These are phyloP conservation scores for Heliothis peltigera DNA, from an alignment of 2,888 invertebrate species.

Conservation along the genomic window DNA sequence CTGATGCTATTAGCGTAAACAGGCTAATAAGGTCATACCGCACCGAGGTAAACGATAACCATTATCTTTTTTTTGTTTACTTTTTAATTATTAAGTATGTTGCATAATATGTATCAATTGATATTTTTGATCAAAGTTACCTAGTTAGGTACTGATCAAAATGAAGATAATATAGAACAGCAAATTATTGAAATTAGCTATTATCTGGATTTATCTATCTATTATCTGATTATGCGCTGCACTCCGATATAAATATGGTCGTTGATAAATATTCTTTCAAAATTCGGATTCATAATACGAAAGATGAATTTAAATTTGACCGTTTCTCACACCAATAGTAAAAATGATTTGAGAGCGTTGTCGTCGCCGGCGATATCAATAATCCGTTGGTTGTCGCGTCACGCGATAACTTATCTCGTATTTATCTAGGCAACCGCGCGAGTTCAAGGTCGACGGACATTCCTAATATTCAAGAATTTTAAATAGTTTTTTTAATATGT, in stretches of 20 bases:
- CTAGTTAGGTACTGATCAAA: too few relatives aligned
- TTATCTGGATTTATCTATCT: not conserved
- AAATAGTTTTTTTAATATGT: conserved; percentile 35
- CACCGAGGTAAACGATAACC: not conserved
- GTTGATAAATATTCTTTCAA: conserved; percentile 9
- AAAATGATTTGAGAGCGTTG: conserved; percentile 23
- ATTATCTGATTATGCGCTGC: not conserved
- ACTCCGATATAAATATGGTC: conserved; percentile 1
- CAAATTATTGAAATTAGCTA: too few relatives aligned
- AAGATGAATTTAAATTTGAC: conserved; percentile 13
- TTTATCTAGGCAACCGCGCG: conserved; percentile 51
- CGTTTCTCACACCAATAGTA: too few relatives aligned
- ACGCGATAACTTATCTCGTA: conserved; percentile 57
- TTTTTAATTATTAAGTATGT: not conserved
- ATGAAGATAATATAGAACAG: too few relatives aligned
- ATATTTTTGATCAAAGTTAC: not conserved
- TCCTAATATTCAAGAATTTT: conserved; percentile 44
- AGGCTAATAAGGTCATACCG: not conserved
- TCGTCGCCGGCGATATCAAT: conserved; percentile 39
- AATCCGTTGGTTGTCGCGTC: conserved; percentile 52
- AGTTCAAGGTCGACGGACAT: conserved; percentile 57
- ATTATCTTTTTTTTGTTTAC: too few relatives aligned
- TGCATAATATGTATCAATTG: not conserved
- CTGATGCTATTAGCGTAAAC: conserved; percentile 8
- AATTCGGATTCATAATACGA: too few relatives aligned